These are phyloP conservation scores for Lepidurus couesii DNA, from an alignment of 1,140 invertebrate genomes.

Conservation along the genomic window DNA sequence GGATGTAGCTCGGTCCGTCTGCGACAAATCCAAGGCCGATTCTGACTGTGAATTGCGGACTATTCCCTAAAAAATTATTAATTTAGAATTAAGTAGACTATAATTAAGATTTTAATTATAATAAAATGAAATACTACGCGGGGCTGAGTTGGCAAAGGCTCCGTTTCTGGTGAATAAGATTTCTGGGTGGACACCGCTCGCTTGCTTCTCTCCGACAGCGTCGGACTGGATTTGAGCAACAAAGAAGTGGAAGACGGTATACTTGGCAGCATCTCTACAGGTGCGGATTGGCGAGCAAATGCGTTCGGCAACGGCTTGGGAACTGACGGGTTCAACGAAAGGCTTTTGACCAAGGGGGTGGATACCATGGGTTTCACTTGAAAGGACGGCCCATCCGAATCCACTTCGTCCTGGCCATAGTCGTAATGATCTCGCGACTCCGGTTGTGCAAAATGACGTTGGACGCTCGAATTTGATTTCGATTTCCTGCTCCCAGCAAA, in stretches of 20 bases:
- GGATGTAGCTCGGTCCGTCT: not conserved
- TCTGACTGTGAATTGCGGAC: constrained; percentile 25
- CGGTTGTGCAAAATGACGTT: not conserved
- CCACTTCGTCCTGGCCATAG: not conserved
- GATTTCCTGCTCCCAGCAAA: not conserved
- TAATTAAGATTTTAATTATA: too few species aligned
- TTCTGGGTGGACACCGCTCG: not conserved
- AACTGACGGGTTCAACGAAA: not conserved
- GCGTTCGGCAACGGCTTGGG: not conserved
- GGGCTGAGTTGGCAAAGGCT: not conserved
- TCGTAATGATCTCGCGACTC: not conserved
- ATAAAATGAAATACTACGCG: not conserved
- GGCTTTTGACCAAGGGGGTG: not conserved
- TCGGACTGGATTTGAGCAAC: not conserved
- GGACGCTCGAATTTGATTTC: not conserved
- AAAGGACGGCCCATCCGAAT: not conserved
- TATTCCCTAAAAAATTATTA: too few species aligned
- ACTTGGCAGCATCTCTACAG: not conserved
- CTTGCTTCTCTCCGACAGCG: not conserved
- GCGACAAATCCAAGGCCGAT: constrained; percentile 23
- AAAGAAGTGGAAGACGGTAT: not conserved
- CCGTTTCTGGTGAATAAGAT: not conserved
- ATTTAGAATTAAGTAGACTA: too few species aligned
- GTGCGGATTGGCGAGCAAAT: not conserved
- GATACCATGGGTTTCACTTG: not conserved